phyloP scores from a whole-genome alignment of 2,797 vertebrate species.

The Microhierax caerulescens region DNA sequence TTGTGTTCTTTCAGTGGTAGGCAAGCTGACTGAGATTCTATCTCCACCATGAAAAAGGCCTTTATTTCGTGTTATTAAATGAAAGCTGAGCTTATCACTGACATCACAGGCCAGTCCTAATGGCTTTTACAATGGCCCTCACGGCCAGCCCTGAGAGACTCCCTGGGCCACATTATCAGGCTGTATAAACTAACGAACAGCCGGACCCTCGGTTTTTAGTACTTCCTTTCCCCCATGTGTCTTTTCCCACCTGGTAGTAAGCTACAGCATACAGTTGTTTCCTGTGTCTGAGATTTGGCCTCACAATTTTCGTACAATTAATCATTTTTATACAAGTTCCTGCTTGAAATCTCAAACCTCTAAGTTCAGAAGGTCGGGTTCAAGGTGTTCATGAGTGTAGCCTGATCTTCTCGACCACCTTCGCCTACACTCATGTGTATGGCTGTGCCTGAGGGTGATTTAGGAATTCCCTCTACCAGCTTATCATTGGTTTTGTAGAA shows the following conservation, averaged over 20 bases:
- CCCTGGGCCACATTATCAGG: constrained; percentile 5
- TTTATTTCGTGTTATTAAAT: constrained; percentile 58
- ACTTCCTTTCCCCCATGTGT: not conserved
- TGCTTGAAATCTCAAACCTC: not conserved
- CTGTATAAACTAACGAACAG: constrained; percentile 14
- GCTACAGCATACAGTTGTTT: not conserved
- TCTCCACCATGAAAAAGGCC: constrained; percentile 22
- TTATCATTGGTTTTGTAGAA: constrained; percentile 29
- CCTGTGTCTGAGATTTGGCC: not conserved
- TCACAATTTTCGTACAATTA: not conserved
- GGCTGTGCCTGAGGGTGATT: not conserved
- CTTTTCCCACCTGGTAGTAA: not conserved
- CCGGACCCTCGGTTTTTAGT: not conserved
- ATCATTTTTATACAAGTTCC: not conserved
- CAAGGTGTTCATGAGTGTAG: not conserved
- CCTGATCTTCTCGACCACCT: not conserved
- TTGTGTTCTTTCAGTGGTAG: not conserved
- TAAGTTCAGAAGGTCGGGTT: not conserved
- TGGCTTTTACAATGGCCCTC: constrained; percentile 39
- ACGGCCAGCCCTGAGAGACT: constrained; percentile 18
- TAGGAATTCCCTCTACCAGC: not conserved
- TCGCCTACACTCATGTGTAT: not conserved
- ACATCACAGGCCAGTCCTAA: constrained; percentile 10
- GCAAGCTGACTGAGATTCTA: not conserved
- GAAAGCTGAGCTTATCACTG: constrained; percentile 57